Percentiles rank a stretch among this genome's conserved stretches.
Evolutionary conservation across 1,140 invertebrate genomes (phyloP).

Genomic region (Proctacanthus coquilletti): DNA sequence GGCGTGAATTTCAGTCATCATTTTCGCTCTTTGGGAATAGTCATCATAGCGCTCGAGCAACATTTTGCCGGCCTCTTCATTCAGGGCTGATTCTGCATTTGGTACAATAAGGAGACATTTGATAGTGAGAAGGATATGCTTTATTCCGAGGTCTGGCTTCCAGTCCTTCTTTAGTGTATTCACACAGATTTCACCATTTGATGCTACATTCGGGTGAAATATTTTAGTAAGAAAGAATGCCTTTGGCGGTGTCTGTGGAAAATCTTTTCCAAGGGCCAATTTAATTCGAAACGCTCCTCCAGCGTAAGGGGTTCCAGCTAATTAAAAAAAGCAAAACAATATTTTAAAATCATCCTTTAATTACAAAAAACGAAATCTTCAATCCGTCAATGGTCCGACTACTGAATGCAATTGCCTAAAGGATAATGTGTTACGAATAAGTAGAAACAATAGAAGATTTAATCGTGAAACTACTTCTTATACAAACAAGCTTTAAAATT

Average conservation of each 20-base stretch:
- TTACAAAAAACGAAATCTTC: too few relatives aligned
- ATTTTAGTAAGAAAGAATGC: conserved; percentile 93
- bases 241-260: conserved; percentile 83
- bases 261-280: conserved; percentile 80
- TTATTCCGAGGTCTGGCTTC: conserved; percentile 90
- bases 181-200: conserved; percentile 92
- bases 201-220: conserved; percentile 93
- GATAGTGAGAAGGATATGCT: conserved; percentile 86
- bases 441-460: too few relatives aligned
- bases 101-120: conserved; percentile 88
- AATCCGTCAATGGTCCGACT: too few relatives aligned
- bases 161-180: conserved; percentile 95
- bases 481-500: too few relatives aligned
- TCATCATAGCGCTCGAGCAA: conserved; percentile 82
- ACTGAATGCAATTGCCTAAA: too few relatives aligned
- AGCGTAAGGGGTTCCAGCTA: conserved; percentile 72
- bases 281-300: conserved; percentile 79
- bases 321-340: conserved; percentile 15
- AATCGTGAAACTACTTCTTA: too few relatives aligned
- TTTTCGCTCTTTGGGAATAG: conserved; percentile 74
- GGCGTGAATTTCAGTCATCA: conserved; percentile 93
- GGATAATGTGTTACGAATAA: too few relatives aligned
- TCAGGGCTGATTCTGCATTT: conserved; percentile 86
- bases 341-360: too few relatives aligned
- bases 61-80: conserved; percentile 86